A percentile compares a stretch with the other conserved stretches of the same genome.
phyloP scores from a whole-genome alignment of 2,113 vertebrate species.

The Leiothrix lutea region DNA sequence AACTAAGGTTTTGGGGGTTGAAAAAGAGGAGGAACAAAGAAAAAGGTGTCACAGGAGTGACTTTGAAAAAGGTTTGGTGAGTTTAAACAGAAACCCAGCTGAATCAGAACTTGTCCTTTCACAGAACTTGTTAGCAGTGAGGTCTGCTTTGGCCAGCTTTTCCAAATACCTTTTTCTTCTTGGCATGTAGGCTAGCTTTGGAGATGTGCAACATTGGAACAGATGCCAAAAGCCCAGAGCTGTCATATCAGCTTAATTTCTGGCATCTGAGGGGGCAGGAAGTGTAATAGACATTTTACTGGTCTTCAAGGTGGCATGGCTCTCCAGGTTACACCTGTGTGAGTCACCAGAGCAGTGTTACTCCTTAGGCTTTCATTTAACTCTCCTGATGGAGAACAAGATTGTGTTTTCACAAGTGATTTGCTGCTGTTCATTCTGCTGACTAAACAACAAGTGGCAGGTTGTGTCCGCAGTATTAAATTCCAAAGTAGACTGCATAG shows the following conservation, averaged over 20 bases:
- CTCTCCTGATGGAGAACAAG: background rate
- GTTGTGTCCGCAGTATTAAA: conserved; percentile 31
- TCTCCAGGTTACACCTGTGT: background rate
- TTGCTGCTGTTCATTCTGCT: background rate
- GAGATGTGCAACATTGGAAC: background rate
- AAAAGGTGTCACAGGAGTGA: background rate
- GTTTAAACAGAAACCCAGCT: background rate
- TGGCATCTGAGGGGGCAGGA: background rate
- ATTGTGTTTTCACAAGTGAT: background rate
- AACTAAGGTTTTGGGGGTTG: background rate
- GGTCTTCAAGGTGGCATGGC: background rate
- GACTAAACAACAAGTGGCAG: conserved; percentile 20
- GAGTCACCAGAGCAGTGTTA: background rate
- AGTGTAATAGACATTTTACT: background rate
- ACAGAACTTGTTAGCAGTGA: background rate
- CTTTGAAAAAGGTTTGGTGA: background rate
- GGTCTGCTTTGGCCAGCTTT: background rate
- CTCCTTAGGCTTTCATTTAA: background rate
- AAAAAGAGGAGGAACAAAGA: background rate
- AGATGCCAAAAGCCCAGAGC: background rate
- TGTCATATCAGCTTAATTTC: background rate
- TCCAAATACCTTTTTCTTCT: background rate
- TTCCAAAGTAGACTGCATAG: background rate
- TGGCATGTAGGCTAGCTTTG: background rate
- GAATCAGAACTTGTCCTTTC: background rate